These are phyloP conservation scores for Drosophila nr. medialis DNA, from an alignment of 2,888 invertebrate genomes.

Conservation along the genomic window DNA sequence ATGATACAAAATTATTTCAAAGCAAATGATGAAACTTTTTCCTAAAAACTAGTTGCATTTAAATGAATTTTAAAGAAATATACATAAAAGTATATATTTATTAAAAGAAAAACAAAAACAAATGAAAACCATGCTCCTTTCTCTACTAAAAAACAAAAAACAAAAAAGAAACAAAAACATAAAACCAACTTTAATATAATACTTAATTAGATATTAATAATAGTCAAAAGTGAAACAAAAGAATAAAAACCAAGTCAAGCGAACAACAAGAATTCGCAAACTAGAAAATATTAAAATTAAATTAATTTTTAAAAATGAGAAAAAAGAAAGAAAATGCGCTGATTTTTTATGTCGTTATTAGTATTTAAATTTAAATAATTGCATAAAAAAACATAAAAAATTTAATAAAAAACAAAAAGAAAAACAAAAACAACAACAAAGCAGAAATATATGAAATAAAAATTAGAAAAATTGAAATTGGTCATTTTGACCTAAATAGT, in stretches of 20 bases:
- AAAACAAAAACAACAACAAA: conserved; percentile 30
- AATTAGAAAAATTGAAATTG: conserved; percentile 76
- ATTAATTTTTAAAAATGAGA: conserved; percentile 71
- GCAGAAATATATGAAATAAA: conserved; percentile 55
- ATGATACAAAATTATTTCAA: conserved; percentile 61
- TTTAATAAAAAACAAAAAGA: conserved; percentile 38
- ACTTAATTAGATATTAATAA: conserved; percentile 79
- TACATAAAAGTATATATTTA: conserved; percentile 77
- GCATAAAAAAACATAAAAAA: conserved; percentile 63
- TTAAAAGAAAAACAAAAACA: conserved; percentile 56
- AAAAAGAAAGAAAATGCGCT: conserved; percentile 70
- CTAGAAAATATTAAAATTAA: conserved; percentile 77
- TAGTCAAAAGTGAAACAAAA: conserved; percentile 63
- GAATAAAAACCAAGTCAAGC: conserved; percentile 45
- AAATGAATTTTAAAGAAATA: conserved; percentile 81
- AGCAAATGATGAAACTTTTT: conserved; percentile 77
- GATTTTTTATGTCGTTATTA: conserved; percentile 84
- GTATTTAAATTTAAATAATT: conserved; percentile 80
- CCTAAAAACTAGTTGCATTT: conserved; percentile 82
- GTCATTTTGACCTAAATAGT: conserved; percentile 81
- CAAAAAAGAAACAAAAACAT: conserved; percentile 38
- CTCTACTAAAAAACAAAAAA: conserved; percentile 66
- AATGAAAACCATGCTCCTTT: conserved; percentile 63
- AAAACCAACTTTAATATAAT: conserved; percentile 77
- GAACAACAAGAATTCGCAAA: conserved; percentile 64